These are phyloP conservation scores for Eilema griseolum DNA, from an alignment of 2,888 invertebrate genomes.

Conservation along the genomic window DNA sequence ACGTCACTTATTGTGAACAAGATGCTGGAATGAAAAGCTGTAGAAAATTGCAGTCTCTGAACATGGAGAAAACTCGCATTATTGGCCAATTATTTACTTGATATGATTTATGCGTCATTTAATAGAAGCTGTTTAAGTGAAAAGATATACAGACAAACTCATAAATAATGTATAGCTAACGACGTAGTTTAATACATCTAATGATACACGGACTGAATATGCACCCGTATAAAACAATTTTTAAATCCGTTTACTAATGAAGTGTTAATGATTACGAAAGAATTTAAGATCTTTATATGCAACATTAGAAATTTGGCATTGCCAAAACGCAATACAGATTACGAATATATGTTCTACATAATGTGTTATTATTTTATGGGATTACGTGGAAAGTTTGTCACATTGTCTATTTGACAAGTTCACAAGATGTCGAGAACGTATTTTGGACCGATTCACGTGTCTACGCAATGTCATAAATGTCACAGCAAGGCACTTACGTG, in stretches of 20 bases:
- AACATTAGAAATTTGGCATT: constrained; percentile 20
- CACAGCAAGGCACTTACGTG: constrained; percentile 42
- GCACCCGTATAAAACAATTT: background rate
- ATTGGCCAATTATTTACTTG: background rate
- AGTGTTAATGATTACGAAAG: constrained; percentile 9
- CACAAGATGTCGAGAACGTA: constrained; percentile 58
- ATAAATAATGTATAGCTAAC: background rate
- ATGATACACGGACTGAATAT: background rate
- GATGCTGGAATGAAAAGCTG: background rate
- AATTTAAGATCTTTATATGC: background rate
- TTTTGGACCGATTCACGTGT: constrained; percentile 71
- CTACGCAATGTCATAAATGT: constrained; percentile 62
- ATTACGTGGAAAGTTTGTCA: constrained; percentile 59
- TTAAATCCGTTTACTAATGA: background rate
- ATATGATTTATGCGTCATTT: background rate
- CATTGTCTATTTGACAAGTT: constrained; percentile 69
- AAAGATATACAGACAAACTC: background rate
- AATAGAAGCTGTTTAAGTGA: background rate
- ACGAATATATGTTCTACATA: constrained; percentile 26
- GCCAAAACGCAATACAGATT: constrained; percentile 38
- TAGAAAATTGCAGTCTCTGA: background rate
- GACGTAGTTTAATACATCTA: background rate
- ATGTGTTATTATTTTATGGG: constrained; percentile 44
- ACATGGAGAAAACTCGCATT: background rate
- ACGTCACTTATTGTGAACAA: background rate